phyloP scores from a whole-genome alignment of 2,113 vertebrate species.

The Poeciliopsis occidentalis region DNA sequence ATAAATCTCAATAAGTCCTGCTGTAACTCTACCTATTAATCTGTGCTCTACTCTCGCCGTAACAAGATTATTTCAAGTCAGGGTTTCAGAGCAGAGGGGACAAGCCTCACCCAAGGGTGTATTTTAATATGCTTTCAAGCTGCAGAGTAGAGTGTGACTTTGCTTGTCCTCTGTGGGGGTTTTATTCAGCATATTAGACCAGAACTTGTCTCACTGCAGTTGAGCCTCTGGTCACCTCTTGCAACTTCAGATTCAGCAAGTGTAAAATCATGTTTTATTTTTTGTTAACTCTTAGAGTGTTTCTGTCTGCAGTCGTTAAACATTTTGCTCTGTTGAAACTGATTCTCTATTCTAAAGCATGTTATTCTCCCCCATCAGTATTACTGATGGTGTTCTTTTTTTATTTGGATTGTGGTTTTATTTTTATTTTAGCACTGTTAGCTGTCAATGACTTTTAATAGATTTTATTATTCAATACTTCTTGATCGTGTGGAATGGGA shows the following conservation, averaged over 20 bases:
- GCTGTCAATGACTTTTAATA: too few species aligned
- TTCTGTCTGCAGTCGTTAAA: not conserved
- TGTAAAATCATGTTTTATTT: not conserved
- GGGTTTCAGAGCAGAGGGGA: slow-evolving; percentile 56
- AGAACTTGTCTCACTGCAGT: slow-evolving; percentile 34
- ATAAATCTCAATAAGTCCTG: slow-evolving; percentile 61
- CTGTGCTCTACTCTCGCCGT: slow-evolving; percentile 48
- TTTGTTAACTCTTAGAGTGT: not conserved
- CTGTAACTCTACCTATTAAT: slow-evolving; percentile 64
- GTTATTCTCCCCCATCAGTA: not conserved
- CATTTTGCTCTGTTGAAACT: not conserved
- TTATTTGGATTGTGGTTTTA: too few species aligned
- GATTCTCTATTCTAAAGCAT: slow-evolving; percentile 1
- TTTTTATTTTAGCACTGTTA: too few species aligned
- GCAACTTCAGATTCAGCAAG: slow-evolving; percentile 4
- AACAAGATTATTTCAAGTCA: slow-evolving; percentile 72
- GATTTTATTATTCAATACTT: too few species aligned
- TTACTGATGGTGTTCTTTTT: too few species aligned
- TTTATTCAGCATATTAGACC: slow-evolving; percentile 40
- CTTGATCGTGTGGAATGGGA: too few species aligned
- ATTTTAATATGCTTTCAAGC: slow-evolving; percentile 71
- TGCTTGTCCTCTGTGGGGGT: slow-evolving; percentile 59
- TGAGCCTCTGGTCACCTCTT: slow-evolving; percentile 14
- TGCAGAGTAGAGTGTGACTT: slow-evolving; percentile 60
- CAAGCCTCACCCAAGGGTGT: slow-evolving; percentile 66